Evolutionary conservation across 2,888 invertebrate species (phyloP), one percentile per base, ranked within the genome.

Genomic region (Leistus spinibarbis): DNA sequence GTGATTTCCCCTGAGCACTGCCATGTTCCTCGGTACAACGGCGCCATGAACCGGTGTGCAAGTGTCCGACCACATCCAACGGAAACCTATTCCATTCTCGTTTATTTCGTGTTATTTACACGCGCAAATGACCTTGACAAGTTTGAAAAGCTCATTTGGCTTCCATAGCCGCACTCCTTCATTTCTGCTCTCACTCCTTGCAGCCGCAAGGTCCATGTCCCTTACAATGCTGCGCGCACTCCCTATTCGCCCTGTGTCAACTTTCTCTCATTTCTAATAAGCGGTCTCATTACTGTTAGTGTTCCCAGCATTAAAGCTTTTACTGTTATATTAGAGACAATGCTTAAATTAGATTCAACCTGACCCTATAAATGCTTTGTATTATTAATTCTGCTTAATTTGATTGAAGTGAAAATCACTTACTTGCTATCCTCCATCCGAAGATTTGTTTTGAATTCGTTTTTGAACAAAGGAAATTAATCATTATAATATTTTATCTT

Each of bases 1-100:
- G 67, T 73, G 73, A 73, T 73, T 73, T 73, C 73, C 73, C 73
- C 20, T 62, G 73, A 73, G 73, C 17, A 54, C 27, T 54, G 53
- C 62, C 19, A 20, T 24, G 60, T 24, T 27, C 40, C 53, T n/a
- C n/a, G 40, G 16, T n/a, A 57, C 57, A 57, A 19, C 57, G 17
- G 16, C n/a, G 60, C 22, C 10, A 22, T 60, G 60, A 23, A 22
- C n/a, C 9, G 23, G 64, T 23, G n/a, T 65, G 54, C 65, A 24
- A 54, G 19, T 27, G 64, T 64, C 64, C 22, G 54, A 69, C 68
- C 68, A 56, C 57, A 69, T 69, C 57, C 27, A 24, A 69, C 60
- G 27, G 53, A 53, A 69, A 69, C 72, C 66, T 72, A 65, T 65
- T 65, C 64, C 72, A 56, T 66, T 72, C 72, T 72, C 72, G 65